Conservation (phyloP, 2,888 invertebrate genomes). For the Pyrgus malvae region DNA sequence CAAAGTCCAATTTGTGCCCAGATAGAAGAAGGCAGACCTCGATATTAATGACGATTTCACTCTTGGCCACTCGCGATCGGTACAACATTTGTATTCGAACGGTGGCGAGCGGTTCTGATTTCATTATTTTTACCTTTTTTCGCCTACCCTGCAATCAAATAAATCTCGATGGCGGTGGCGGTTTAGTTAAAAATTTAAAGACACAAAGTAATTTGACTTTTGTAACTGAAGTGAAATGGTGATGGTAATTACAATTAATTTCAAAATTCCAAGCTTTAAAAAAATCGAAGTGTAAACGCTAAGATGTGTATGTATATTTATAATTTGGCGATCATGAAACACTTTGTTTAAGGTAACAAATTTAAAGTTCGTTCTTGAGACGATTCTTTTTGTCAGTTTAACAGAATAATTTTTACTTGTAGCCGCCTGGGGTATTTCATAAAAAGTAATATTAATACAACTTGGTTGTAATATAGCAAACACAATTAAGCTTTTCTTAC, state of each 20-base stretch:
- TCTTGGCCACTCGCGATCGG: constrained; percentile 52
- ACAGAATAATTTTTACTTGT: too few species aligned
- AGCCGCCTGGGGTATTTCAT: too few species aligned
- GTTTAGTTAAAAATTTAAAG: constrained; percentile 78
- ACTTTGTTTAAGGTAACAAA: too few species aligned
- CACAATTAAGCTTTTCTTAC: too few species aligned
- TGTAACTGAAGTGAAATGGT: constrained; percentile 41
- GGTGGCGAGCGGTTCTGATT: constrained; percentile 57
- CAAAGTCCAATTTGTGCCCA: background rate
- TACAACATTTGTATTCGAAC: constrained; percentile 57
- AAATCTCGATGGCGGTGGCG: constrained; percentile 59
- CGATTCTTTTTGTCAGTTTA: too few species aligned
- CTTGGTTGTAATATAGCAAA: too few species aligned
- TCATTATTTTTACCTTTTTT: constrained; percentile 71
- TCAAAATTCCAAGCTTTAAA: too few species aligned
- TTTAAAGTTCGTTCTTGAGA: too few species aligned
- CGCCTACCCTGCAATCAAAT: constrained; percentile 65
- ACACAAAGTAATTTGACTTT: constrained; percentile 34
- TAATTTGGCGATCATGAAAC: too few species aligned
- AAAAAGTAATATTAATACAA: too few species aligned
- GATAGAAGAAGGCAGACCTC: constrained; percentile 29
- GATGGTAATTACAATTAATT: constrained; percentile 45
- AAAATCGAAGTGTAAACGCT: too few species aligned
- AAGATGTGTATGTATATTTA: too few species aligned
- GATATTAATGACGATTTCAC: constrained; percentile 73